These are phyloP conservation scores for Eulemur rufifrons DNA, from an alignment of 2,113 vertebrate genomes.

Conservation along the genomic window DNA sequence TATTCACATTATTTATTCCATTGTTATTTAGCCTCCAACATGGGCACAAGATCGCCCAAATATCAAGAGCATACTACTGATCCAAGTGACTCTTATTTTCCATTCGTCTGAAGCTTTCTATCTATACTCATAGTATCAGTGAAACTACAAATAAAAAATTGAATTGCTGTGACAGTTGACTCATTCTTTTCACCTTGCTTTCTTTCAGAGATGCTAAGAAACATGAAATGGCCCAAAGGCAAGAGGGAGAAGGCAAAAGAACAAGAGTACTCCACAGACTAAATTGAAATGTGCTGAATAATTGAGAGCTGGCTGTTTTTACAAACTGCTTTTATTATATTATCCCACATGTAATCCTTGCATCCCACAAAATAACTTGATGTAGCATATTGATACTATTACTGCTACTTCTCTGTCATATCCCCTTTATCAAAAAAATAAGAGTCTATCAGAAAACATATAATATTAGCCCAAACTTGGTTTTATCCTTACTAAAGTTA, in stretches of 20 bases:
- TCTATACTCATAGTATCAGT: background rate
- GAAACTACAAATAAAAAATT: background rate
- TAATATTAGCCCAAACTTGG: background rate
- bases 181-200: background rate
- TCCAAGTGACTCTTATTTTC: background rate
- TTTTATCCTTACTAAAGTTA: background rate
- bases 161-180: background rate
- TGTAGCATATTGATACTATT: background rate
- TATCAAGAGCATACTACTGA: background rate
- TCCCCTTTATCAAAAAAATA: background rate
- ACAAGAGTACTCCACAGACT: background rate
- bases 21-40: background rate
- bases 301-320: background rate
- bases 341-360: background rate
- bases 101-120: background rate
- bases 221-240: background rate
- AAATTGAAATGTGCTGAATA: background rate
- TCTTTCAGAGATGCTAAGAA: background rate
- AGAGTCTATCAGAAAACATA: background rate
- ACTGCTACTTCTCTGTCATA: background rate
- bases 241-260: background rate
- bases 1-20: background rate
- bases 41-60: background rate
- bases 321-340: background rate
- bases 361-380: background rate